A percentile compares a stretch with the other conserved stretches of the same genome.
phyloP scores from a whole-genome alignment of 2,113 vertebrate genomes.

The Phocoena phocoena region DNA sequence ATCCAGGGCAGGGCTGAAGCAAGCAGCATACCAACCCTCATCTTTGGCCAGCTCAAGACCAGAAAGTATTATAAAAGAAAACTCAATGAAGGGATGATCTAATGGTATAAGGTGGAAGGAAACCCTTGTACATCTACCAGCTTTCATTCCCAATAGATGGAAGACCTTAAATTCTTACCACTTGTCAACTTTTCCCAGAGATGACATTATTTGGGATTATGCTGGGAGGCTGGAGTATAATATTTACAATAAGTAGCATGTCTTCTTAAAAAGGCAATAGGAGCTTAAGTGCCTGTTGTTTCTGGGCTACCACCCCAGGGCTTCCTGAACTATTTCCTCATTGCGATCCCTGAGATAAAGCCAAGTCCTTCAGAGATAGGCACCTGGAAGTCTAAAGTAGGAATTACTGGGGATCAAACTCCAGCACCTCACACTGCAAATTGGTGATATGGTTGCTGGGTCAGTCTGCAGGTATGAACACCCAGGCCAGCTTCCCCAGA shows the following conservation, averaged over 20 bases:
- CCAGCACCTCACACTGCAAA: not conserved
- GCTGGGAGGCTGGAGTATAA: not conserved
- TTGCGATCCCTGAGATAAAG: not conserved
- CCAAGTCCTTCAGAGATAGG: not conserved
- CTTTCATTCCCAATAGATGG: not conserved
- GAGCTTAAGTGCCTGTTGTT: not conserved
- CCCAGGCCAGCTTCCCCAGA: not conserved
- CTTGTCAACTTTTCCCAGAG: constrained; percentile 51
- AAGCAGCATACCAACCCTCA: constrained; percentile 53
- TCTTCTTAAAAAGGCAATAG: constrained; percentile 60
- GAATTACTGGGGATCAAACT: not conserved
- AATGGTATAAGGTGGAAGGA: not conserved
- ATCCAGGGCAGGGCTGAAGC: constrained; percentile 64
- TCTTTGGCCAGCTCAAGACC: constrained; percentile 21
- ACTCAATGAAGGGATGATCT: not conserved
- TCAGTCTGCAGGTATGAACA: not conserved
- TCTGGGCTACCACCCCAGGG: not conserved
- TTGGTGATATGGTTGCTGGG: not conserved
- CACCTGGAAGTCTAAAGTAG: not conserved
- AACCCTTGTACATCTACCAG: not conserved
- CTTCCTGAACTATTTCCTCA: not conserved
- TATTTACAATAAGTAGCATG: constrained; percentile 45
- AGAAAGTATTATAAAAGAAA: constrained; percentile 1
- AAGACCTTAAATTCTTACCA: constrained; percentile 36
- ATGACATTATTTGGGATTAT: constrained; percentile 50